Base-by-base conservation (phyloP, 2,113 vertebrate genomes). In the Lagenorhynchus albirostris region DNA sequence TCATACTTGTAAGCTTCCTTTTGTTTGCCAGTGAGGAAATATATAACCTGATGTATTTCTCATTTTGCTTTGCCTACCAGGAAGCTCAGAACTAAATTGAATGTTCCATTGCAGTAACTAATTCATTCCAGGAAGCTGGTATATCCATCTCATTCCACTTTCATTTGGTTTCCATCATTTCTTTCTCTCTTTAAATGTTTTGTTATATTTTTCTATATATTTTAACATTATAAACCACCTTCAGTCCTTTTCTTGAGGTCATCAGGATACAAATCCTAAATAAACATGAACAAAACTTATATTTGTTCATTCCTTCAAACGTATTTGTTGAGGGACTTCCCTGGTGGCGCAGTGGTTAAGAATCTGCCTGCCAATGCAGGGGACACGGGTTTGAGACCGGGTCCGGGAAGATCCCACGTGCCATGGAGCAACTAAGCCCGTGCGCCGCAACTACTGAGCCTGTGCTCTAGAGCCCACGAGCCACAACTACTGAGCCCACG, bases 1-100 rank as follows among this genome's bases (percentile, higher is more conserved):
- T 53, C 15, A 53, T 53, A 84, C n/a, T 58, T 95, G 47, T 36
- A 62, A 91, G 21, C 53, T 92, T 94, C 80, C 73, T 92, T 95
- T 91, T 60, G 55, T 77, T 92, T 96, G 36, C 13, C 55, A 92
- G 6, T 58, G 60, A 89, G 65, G 4, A 92, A 86, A 89, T 76
- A 33, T 67, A 47, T n/a, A 82, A 82, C 41, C 94, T 36, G 23
- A 53, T 38, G 18, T 77, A 80, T 83, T 96, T 93, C n/a, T 83
- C 8, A 68, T 83, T 97, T 94, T 96, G 71, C 67, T 96, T 81
- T 95, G 85, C 38, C 47, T 91, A 31, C 68, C n/a, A 91, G 96
- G 81, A 96, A 87, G 29, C 38, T 79, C 85, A 91, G 62, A 20
- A 53, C 15, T 33, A 73, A 96, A 79, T 33, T 44, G 65, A 58